phyloP scores from a whole-genome alignment of 2,797 vertebrate species.

The Pagetopsis macropterus region DNA sequence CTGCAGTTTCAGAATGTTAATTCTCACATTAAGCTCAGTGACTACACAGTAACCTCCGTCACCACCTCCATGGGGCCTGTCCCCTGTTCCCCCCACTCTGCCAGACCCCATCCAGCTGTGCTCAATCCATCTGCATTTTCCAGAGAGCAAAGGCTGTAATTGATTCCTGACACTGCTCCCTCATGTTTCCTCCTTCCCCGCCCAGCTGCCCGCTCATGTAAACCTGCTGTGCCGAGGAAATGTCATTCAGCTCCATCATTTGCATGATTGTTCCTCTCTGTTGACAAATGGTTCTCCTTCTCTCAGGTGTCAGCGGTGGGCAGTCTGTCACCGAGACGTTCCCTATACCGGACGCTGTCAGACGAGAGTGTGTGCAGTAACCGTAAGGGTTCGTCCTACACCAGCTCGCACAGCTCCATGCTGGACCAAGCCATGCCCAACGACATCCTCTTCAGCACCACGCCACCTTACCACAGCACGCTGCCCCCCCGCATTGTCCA shows the following conservation, averaged over 20 bases:
- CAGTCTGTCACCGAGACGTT: slow-evolving; percentile 87
- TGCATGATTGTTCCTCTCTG: slow-evolving; percentile 3
- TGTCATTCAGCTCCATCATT: background rate
- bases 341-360: slow-evolving; percentile 92
- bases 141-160: slow-evolving; percentile 62
- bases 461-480: slow-evolving; percentile 92
- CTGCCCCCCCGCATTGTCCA: slow-evolving; percentile 89
- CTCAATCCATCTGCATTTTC: slow-evolving; percentile 63
- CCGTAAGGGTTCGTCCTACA: slow-evolving; percentile 90
- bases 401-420: slow-evolving; percentile 92
- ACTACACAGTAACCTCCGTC: slow-evolving; percentile 58
- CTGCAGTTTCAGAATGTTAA: slow-evolving; percentile 4
- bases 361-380: slow-evolving; percentile 96
- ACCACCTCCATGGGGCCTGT: slow-evolving; percentile 50
- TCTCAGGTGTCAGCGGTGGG: slow-evolving; percentile 86
- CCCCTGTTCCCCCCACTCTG: slow-evolving; percentile 37
- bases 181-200: slow-evolving; percentile 45
- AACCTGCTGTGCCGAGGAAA: slow-evolving; percentile 37
- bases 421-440: slow-evolving; percentile 94
- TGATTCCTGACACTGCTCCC: slow-evolving; percentile 63
- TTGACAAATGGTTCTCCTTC: slow-evolving; percentile 33
- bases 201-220: slow-evolving; percentile 47
- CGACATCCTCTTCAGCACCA: slow-evolving; percentile 96
- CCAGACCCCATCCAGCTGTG: slow-evolving; percentile 67
- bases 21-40: slow-evolving; percentile 41